These are phyloP conservation scores for Cardiocondyla obscurior DNA, from an alignment of 1,140 invertebrate species.

Conservation along the genomic window DNA sequence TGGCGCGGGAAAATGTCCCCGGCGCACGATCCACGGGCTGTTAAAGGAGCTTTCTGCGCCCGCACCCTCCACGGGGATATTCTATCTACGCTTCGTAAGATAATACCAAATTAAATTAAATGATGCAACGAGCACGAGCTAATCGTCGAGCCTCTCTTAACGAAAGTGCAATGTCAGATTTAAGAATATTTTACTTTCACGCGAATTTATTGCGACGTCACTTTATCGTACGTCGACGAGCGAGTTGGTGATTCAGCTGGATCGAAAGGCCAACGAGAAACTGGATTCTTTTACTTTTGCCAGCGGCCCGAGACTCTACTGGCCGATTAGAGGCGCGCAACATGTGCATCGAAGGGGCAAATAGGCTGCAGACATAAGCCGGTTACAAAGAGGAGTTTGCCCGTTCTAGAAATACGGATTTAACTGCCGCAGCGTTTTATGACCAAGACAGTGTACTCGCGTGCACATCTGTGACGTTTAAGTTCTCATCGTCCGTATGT, in stretches of 20 bases:
- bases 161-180: conserved; percentile 20
- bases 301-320: neutral
- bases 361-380: conserved; percentile 13
- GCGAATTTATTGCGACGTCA: neutral
- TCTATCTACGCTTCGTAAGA: conserved; percentile 53
- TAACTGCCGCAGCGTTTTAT: conserved; percentile 72
- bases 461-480: conserved; percentile 60
- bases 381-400: conserved; percentile 39
- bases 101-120: conserved; percentile 55
- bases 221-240: neutral
- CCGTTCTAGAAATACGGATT: conserved; percentile 76
- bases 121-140: conserved; percentile 19
- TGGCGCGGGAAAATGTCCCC: conserved; percentile 72
- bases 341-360: neutral
- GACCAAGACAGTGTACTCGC: conserved; percentile 66
- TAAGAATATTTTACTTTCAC: neutral
- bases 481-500: conserved; percentile 33
- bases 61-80: conserved; percentile 48
- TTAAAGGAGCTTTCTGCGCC: conserved; percentile 68
- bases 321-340: neutral
- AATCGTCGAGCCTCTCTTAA: neutral
- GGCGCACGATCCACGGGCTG: conserved; percentile 72
- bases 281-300: neutral
- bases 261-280: neutral
- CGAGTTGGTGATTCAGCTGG: neutral